phyloP scores from a whole-genome alignment of 2,888 invertebrate genomes.

The Ariolimax columbianus region DNA sequence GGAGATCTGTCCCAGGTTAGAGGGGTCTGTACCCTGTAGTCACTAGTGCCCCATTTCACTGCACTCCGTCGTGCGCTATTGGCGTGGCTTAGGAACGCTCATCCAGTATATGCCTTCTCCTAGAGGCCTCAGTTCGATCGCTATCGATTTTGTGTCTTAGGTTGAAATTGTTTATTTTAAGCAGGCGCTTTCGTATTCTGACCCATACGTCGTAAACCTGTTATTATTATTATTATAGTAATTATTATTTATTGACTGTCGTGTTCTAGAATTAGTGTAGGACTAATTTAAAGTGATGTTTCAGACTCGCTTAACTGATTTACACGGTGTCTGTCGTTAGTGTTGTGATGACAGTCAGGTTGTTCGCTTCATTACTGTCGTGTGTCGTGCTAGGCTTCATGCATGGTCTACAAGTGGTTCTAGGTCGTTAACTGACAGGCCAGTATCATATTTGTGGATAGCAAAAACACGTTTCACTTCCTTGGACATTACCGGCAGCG shows the following conservation, averaged over 20 bases:
- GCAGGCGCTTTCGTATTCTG: background rate
- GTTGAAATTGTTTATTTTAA: background rate
- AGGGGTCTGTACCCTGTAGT: background rate
- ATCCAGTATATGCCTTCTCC: background rate
- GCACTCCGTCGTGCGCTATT: background rate
- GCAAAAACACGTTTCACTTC: too few species aligned
- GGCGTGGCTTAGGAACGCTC: background rate
- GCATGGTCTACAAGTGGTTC: background rate
- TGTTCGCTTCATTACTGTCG: background rate
- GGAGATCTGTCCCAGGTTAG: background rate
- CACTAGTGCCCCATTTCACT: background rate
- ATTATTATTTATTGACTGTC: background rate
- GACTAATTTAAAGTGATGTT: background rate
- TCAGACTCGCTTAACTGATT: background rate
- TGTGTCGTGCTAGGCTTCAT: background rate
- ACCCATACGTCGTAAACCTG: background rate
- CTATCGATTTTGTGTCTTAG: conserved; percentile 7
- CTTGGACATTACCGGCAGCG: too few species aligned
- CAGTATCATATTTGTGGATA: too few species aligned
- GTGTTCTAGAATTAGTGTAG: too few species aligned
- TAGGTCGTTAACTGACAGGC: background rate
- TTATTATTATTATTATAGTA: background rate
- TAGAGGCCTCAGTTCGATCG: conserved; percentile 1
- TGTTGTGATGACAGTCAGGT: background rate
- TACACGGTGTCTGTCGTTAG: background rate